Conservation (phyloP, 1,140 invertebrate genomes). For the Lepidurus packardi region DNA sequence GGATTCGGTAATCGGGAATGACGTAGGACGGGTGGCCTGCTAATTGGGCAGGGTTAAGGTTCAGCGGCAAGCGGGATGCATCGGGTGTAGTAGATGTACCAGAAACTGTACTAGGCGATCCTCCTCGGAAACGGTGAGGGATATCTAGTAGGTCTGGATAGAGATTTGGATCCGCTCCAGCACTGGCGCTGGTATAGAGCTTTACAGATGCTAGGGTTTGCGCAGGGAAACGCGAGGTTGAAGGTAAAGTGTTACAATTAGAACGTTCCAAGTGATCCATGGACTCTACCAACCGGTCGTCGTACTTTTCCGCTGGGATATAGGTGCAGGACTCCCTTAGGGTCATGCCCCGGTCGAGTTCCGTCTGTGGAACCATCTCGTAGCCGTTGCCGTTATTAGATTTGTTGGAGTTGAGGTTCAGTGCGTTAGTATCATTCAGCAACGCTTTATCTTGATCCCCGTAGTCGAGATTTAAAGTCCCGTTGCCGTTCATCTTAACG, state of each 20-base stretch:
- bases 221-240: conserved; percentile 42
- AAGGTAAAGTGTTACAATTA: conserved; percentile 27
- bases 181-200: conserved; percentile 10
- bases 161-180: conserved; percentile 30
- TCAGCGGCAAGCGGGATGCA: conserved; percentile 23
- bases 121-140: conserved; percentile 60
- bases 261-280: conserved; percentile 24
- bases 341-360: conserved; percentile 34
- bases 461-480: conserved; percentile 54
- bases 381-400: conserved; percentile 40
- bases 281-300: conserved; percentile 17
- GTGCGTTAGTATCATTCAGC: conserved; percentile 50
- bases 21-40: conserved; percentile 26
- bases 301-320: conserved; percentile 31
- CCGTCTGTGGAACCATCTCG: conserved; percentile 42
- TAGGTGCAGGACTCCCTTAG: conserved; percentile 25
- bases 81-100: conserved; percentile 34
- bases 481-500: conserved; percentile 50
- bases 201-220: conserved; percentile 25
- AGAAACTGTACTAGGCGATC: conserved; percentile 40
- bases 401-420: conserved; percentile 41
- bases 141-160: conserved; percentile 76
- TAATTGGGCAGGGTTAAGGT: conserved; percentile 30
- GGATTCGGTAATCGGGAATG: conserved; percentile 29
- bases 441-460: conserved; percentile 78